Percentiles rank a stretch among this genome's conserved stretches.
These are phyloP conservation scores for Otocyon megalotis DNA, from an alignment of 2,113 vertebrate genomes.

Conservation along the genomic window DNA sequence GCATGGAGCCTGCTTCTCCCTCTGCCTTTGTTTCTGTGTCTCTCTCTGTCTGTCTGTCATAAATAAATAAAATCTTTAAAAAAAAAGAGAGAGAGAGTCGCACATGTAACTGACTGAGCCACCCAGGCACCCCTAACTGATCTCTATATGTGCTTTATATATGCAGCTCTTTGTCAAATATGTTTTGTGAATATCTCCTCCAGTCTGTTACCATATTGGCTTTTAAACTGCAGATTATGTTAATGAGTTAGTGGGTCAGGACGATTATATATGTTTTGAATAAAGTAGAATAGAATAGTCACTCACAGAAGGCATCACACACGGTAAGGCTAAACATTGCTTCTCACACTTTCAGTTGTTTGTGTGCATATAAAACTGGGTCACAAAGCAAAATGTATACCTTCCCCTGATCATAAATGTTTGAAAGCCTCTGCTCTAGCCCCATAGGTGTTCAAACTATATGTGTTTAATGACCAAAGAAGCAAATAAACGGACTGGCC, in stretches of 20 bases:
- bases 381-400: not conserved
- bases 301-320: not conserved
- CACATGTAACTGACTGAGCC: not conserved
- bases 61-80: no score
- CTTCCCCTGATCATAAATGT: not conserved
- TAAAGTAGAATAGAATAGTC: not conserved
- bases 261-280: not conserved
- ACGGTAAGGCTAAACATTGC: not conserved
- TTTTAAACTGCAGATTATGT: not conserved
- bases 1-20: no score
- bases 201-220: not conserved
- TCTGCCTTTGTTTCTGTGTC: no score
- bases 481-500: not conserved
- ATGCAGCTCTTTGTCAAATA: not conserved
- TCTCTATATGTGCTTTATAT: not conserved
- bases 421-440: conserved; percentile 7
- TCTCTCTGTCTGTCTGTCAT: no score
- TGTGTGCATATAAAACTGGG: not conserved
- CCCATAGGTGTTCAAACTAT: not conserved
- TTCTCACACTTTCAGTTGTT: not conserved
- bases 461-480: not conserved
- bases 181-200: not conserved
- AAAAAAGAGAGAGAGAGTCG: not conserved
- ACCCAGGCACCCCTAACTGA: not conserved
- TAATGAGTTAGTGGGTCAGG: not conserved